Base-by-base conservation (phyloP, 2,888 invertebrate genomes). In the Mystacides longicornis region DNA sequence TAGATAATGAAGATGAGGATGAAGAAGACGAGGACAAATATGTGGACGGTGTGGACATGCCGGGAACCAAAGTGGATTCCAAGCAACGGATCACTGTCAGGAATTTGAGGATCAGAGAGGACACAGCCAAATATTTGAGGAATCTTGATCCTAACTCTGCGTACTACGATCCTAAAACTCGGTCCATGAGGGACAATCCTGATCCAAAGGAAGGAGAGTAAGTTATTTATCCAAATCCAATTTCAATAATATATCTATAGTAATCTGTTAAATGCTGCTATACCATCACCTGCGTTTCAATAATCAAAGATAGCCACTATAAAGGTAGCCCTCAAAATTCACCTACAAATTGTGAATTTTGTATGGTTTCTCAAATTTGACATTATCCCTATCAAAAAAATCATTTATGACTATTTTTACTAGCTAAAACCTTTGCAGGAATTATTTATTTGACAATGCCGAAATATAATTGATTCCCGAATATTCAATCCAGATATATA, bases 71-170 rank as follows among this genome's bases (percentile, higher is more conserved):
- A 79, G 77, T 99, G 49, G 99, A 99, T 67, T 95, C 95, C 2
- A 97, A 99, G 71, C 98, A 99, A 70, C 84, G 99, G 64, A 99
- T 99, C 69, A 99, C 99, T 14, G 98, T 99, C 2, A 80, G 99
- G 64, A 99, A 99, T 77, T 77, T 99, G 63, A 85, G 99, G 65
- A 99, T 99, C 64, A 81, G 99, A 64, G 99, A 99, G 73, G 99
- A 99, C 71, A 98, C 97, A 0, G 99, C 99, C 0, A 99, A 99
- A 74, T 99, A 99, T 72, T 73, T 99, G 60, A 80, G 95, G 55
- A 99, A 99, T 71, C 77, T 99, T 66, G 96, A 98, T 76, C 91
- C 93, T 0, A 93, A 95, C 69, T 98, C 97, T 0, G 98, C 99
- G 0, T 97, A 96, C 75, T 99, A 99, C 71, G 99, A 99, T 74